A percentile compares a stretch with the other conserved stretches of the same genome.
Evolutionary conservation across 2,888 invertebrate genomes (phyloP).

Genomic region (Caradrina clavipalpis): DNA sequence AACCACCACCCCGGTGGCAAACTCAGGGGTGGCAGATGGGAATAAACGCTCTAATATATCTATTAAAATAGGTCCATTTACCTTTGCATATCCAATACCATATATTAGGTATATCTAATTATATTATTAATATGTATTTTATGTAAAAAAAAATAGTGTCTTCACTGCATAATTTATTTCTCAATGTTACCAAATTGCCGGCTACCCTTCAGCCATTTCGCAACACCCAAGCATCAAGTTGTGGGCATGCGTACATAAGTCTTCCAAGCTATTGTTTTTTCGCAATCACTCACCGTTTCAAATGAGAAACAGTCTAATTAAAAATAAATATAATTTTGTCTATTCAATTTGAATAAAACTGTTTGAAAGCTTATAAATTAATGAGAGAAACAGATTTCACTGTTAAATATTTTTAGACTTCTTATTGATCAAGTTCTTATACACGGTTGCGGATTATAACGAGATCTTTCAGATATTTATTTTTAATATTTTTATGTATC

Average conservation of each 20-base stretch:
- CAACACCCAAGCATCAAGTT: slow-evolving; percentile 9
- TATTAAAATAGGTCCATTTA: slow-evolving; percentile 3
- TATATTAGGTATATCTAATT: not conserved
- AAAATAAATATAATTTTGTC: not conserved
- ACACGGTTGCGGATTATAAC: not conserved
- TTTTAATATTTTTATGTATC: no score
- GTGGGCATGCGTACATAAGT: slow-evolving; percentile 37
- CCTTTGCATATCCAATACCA: not conserved
- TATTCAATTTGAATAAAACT: not conserved
- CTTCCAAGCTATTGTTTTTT: slow-evolving; percentile 22
- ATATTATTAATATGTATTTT: not conserved
- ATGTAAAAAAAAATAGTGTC: not conserved
- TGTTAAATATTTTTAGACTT: not conserved
- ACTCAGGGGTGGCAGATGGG: no score
- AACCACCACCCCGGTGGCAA: no score
- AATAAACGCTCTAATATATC: slow-evolving; percentile 14
- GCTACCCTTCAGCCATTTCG: slow-evolving; percentile 37
- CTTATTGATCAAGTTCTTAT: not conserved
- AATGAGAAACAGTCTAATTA: slow-evolving; percentile 5
- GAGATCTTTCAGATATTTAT: not conserved
- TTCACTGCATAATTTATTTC: slow-evolving; percentile 30
- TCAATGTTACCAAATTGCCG: slow-evolving; percentile 23
- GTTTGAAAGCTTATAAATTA: slow-evolving; percentile 1
- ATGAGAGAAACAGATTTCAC: not conserved
- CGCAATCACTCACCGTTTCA: slow-evolving; percentile 13